Conservation (phyloP, 1,140 invertebrate genomes). For the Nephila pilipes region DNA sequence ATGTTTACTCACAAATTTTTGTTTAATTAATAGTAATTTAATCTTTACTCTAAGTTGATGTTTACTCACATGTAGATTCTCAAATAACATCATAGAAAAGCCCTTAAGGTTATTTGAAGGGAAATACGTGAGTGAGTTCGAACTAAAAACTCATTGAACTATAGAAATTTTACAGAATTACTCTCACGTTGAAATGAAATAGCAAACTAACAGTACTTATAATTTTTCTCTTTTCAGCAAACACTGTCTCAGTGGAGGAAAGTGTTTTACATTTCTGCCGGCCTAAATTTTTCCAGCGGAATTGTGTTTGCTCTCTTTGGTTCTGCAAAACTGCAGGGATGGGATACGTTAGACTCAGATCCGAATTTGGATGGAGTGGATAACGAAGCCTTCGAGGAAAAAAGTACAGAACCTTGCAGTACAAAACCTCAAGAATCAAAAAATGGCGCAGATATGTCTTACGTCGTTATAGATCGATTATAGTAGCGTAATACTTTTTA, state of each 20-base stretch:
- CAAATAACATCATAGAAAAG: too few relatives aligned
- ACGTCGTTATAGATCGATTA: neutral
- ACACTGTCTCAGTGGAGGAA: constrained; percentile 79
- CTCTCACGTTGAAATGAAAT: too few relatives aligned
- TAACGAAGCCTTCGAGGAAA: constrained; percentile 23
- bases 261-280: constrained; percentile 80
- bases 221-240: constrained; percentile 43
- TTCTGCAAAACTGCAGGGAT: constrained; percentile 90
- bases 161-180: too few relatives aligned
- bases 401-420: neutral
- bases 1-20: too few relatives aligned
- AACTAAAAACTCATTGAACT: too few relatives aligned
- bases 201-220: neutral
- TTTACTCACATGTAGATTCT: too few relatives aligned
- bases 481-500: neutral
- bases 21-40: too few relatives aligned
- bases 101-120: too few relatives aligned
- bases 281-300: constrained; percentile 85
- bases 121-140: too few relatives aligned
- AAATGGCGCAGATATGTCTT: neutral
- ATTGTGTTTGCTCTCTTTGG: constrained; percentile 89
- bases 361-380: neutral
- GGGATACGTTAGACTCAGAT: constrained; percentile 81
- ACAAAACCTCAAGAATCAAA: neutral
- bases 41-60: too few relatives aligned